A percentile compares a stretch with the other conserved stretches of the same genome.
phyloP scores from a whole-genome alignment of 2,888 invertebrate genomes.

The Brachylomia viminalis region DNA sequence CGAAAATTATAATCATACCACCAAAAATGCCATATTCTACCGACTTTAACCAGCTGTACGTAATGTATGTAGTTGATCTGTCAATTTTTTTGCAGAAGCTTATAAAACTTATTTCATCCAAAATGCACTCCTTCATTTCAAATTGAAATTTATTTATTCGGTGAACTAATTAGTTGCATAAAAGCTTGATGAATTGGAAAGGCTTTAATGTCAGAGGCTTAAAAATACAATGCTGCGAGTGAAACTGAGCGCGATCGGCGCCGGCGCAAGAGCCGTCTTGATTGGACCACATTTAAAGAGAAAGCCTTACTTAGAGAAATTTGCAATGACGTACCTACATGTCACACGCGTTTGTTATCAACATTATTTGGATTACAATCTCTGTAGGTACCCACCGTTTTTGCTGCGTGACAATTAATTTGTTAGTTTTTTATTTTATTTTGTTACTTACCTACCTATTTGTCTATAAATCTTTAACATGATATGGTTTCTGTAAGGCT shows the following conservation, averaged over 20 bases:
- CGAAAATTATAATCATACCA: neutral
- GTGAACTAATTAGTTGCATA: slow-evolving; percentile 39
- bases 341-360: slow-evolving; percentile 50
- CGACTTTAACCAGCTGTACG: neutral
- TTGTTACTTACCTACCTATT: too few relatives aligned
- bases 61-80: neutral
- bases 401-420: neutral
- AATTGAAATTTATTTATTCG: neutral
- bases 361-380: slow-evolving; percentile 45
- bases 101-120: neutral
- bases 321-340: slow-evolving; percentile 67
- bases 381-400: slow-evolving; percentile 1
- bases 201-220: slow-evolving; percentile 59
- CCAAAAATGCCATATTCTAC: neutral
- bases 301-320: slow-evolving; percentile 81
- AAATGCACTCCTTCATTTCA: neutral
- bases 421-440: neutral
- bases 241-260: slow-evolving; percentile 54
- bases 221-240: slow-evolving; percentile 61
- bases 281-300: slow-evolving; percentile 79
- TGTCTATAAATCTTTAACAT: neutral
- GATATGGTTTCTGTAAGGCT: neutral
- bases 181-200: slow-evolving; percentile 59
- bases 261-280: slow-evolving; percentile 41
- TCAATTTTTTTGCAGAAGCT: neutral